Percentiles rank a stretch among this genome's conserved stretches.
Evolutionary conservation across 2,797 vertebrate genomes (phyloP).

Genomic region (Gambelia wislizenii): DNA sequence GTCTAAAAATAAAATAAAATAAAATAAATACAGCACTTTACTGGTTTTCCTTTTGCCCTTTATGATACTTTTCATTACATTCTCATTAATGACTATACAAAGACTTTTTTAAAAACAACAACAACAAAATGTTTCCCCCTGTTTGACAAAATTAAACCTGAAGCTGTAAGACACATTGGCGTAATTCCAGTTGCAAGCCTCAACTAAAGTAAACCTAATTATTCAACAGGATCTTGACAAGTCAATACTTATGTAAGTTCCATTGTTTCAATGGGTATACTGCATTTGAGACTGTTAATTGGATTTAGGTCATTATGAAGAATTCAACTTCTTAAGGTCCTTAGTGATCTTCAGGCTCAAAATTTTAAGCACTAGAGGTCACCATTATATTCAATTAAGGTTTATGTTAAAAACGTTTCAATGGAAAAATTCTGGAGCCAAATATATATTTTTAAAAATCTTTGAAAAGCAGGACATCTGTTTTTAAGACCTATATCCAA

Average conservation of each 20-base stretch:
- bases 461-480: no score
- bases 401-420: neutral
- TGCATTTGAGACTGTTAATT: no score
- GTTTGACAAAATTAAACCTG: neutral
- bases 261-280: no score
- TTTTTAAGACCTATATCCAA: no score
- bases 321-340: neutral
- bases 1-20: conserved; percentile 5
- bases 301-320: no score
- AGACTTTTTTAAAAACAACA: neutral
- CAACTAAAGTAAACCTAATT: no score
- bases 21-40: neutral
- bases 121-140: neutral
- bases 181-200: neutral
- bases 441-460: neutral
- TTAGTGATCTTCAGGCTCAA: neutral
- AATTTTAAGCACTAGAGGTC: neutral
- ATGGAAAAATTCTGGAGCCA: neutral
- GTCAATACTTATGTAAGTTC: no score
- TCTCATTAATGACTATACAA: neutral
- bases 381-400: neutral
- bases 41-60: conserved; percentile 13
- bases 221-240: no score
- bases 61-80: neutral
- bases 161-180: neutral